A percentile compares a stretch with the other conserved stretches of the same genome.
phyloP scores from a whole-genome alignment of 2,888 invertebrate genomes.

The Oegoconia quadripuncta region DNA sequence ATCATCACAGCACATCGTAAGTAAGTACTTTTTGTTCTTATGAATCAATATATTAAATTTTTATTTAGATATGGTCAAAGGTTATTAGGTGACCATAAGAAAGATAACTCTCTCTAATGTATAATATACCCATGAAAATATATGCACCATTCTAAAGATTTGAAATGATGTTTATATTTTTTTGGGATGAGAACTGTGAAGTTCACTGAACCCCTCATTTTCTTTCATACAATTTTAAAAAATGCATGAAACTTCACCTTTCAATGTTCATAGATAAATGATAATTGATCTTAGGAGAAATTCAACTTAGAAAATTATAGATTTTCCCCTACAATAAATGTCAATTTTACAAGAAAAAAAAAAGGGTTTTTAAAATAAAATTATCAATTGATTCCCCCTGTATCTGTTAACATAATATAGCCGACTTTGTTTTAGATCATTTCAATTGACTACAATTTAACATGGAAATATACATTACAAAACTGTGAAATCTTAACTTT shows the following conservation, averaged over 20 bases:
- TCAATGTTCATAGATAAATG: conserved; percentile 25
- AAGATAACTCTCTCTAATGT: conserved; percentile 19
- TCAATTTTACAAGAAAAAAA: conserved; percentile 12
- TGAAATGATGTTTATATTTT: conserved; percentile 18
- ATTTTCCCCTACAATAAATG: conserved; percentile 25
- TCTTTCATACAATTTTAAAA: conserved; percentile 17
- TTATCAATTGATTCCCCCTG: conserved; percentile 40
- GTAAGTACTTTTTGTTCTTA: background rate
- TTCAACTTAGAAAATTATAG: conserved; percentile 43
- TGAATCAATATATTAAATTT: background rate
- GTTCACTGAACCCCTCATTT: background rate
- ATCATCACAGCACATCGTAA: background rate
- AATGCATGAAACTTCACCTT: conserved; percentile 26
- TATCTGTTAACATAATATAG: conserved; percentile 34
- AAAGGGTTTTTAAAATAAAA: conserved; percentile 17
- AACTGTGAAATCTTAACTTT: conserved; percentile 7
- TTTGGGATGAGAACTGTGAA: background rate
- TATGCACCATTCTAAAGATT: conserved; percentile 17
- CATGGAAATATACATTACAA: conserved; percentile 13
- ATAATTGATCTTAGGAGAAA: conserved; percentile 52
- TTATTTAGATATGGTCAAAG: conserved; percentile 17
- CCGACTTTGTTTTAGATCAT: conserved; percentile 19
- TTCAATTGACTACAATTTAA: conserved; percentile 26
- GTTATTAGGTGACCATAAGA: conserved; percentile 24
- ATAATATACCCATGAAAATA: conserved; percentile 17